Evolutionary conservation across 2,888 invertebrate genomes (phyloP), one percentile per base, ranked within the genome.

Genomic region (Crocallis elinguaria): DNA sequence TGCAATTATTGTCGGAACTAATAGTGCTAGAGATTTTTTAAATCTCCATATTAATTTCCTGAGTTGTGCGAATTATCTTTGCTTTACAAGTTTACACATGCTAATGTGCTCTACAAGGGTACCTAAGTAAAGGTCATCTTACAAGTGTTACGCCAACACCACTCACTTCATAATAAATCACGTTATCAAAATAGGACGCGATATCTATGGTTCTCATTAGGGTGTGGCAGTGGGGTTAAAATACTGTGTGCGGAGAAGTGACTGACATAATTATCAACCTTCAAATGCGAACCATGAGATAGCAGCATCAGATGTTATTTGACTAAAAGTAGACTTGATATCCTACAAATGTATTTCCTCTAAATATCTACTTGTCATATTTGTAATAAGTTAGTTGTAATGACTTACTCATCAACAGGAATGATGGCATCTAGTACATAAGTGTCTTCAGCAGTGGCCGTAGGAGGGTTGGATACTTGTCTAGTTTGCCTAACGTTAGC

Each of bases 341-440:
- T 39, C 38, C 33, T 55, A 35, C 30, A 11, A 14, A 21, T 25
- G 14, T 42, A 32, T 25, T 30, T 30, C 3, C n/a, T 27, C 29
- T 29, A 3, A 29, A 12, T 29, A 12, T 29, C 29, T 29, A 12
- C 1, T 25, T 3, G 3, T 7, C 25, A 25, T 25, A 7, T n/a
- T n/a, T n/a, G n/a, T n/a, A 29, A 11, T 12, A 7, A 32, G 8
- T 6, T 14, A 14, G 32, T 32, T 3, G 8, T 17, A 4, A 3
- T 50, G 50, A 94, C 96, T 95, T 93, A 97, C 97, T 95, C 94
- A 92, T 96, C 95, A 44, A 97, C 95, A 32, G 97, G 97, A 69
- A 97, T 95, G 57, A 94, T 94, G 21, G 96, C 95, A 64, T 96
- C 95, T 62, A 98, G 91, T 12, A 96, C 95, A 76, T 98, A 98